Evolutionary conservation across 2,113 vertebrate genomes (phyloP).

Genomic region (Tringa solitaria): DNA sequence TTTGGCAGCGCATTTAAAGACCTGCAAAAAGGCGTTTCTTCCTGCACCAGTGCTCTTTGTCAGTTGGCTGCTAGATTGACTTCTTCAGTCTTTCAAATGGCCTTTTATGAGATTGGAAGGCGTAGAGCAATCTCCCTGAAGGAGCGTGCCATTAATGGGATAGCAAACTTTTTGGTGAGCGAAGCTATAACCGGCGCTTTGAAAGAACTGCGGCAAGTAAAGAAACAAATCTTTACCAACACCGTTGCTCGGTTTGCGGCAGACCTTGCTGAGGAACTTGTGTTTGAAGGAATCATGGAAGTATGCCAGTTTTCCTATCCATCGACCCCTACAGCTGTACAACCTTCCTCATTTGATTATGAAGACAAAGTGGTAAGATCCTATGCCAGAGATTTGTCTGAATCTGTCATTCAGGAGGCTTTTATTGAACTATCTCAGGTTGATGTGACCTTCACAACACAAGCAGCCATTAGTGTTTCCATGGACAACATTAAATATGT

Average conservation of each 20-base stretch:
- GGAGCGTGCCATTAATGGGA: conserved; percentile 86
- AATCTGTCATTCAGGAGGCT: conserved; percentile 97
- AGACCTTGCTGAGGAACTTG: conserved; percentile 92
- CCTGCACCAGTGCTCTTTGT: conserved; percentile 90
- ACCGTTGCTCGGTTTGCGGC: conserved; percentile 88
- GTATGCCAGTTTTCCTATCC: conserved; percentile 96
- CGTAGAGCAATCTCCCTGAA: conserved; percentile 86
- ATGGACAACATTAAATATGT: conserved; percentile 86
- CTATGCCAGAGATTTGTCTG: conserved; percentile 93
- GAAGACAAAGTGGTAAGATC: conserved; percentile 87
- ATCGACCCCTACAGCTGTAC: conserved; percentile 79
- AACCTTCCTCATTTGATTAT: conserved; percentile 79
- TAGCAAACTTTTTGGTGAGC: conserved; percentile 89
- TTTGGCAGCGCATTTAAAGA: conserved; percentile 92
- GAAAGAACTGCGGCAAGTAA: conserved; percentile 87
- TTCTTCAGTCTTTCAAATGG: conserved; percentile 94
- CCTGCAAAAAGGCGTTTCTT: conserved; percentile 91
- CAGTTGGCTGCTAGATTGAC: conserved; percentile 91
- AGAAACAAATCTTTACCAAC: conserved; percentile 93
- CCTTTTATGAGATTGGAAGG: conserved; percentile 94
- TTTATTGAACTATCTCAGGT: conserved; percentile 96
- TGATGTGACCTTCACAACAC: conserved; percentile 88
- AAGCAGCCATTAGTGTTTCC: conserved; percentile 94
- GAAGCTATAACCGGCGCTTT: conserved; percentile 91
- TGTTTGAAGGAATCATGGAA: conserved; percentile 99